phyloP scores from a whole-genome alignment of 2,113 vertebrate genomes.

The Stomatorhinus ivindoensis region DNA sequence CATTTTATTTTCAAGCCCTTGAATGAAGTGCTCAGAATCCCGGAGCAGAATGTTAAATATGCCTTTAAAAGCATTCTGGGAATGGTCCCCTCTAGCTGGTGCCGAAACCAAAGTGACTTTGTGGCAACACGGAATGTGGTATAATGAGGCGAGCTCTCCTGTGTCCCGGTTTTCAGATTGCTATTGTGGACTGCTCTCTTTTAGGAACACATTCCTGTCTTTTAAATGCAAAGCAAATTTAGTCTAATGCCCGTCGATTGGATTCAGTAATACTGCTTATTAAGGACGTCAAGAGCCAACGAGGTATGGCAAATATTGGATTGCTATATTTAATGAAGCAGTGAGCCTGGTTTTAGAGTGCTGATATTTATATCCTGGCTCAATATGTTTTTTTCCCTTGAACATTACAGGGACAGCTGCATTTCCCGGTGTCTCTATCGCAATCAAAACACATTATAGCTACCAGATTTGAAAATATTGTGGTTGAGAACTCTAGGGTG shows the following conservation, averaged over 20 bases:
- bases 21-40: slow-evolving; percentile 32
- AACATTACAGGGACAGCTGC: not conserved
- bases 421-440: not conserved
- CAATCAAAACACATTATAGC: not conserved
- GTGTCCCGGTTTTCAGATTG: slow-evolving; percentile 43
- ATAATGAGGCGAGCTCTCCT: slow-evolving; percentile 30
- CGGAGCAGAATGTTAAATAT: slow-evolving; percentile 35
- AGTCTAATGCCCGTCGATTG: slow-evolving; percentile 57
- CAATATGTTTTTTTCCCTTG: not conserved
- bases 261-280: slow-evolving; percentile 60
- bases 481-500: not conserved
- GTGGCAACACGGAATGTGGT: slow-evolving; percentile 41
- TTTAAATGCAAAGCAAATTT: slow-evolving; percentile 67
- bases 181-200: slow-evolving; percentile 49
- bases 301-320: slow-evolving; percentile 67
- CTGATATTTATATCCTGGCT: not conserved
- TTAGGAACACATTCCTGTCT: slow-evolving; percentile 58
- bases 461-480: not conserved
- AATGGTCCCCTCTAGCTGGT: slow-evolving; percentile 41
- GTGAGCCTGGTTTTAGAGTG: slow-evolving; percentile 38
- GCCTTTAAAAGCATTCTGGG: slow-evolving; percentile 48
- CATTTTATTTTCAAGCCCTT: slow-evolving; percentile 52
- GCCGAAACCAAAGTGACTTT: slow-evolving; percentile 40
- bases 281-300: slow-evolving; percentile 62
- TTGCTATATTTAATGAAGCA: slow-evolving; percentile 66